Conservation (phyloP, 2,797 vertebrate species). For the Parambassis ranga region DNA sequence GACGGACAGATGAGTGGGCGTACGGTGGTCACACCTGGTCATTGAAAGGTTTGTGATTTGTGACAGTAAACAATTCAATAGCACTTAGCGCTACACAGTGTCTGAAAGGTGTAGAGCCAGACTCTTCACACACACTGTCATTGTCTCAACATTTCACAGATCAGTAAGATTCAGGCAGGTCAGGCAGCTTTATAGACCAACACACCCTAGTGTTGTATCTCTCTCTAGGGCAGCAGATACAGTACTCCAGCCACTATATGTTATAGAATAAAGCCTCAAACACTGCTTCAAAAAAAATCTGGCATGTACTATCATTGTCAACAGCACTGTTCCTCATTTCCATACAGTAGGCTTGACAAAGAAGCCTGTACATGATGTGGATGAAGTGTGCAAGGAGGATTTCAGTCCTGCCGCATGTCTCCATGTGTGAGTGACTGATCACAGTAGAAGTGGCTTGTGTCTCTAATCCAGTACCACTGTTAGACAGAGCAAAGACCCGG, state of each 20-base stretch:
- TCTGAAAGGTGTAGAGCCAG: constrained; percentile 43
- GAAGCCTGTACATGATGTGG: constrained; percentile 49
- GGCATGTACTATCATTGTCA: constrained; percentile 39
- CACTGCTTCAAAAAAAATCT: background rate
- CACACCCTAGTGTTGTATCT: background rate
- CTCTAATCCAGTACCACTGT: constrained; percentile 80
- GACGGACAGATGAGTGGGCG: constrained; percentile 29
- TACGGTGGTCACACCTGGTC: constrained; percentile 44
- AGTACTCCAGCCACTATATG: background rate
- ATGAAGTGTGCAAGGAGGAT: constrained; percentile 63
- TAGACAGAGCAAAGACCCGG: constrained; percentile 75
- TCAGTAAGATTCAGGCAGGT: constrained; percentile 40
- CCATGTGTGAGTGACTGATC: constrained; percentile 74
- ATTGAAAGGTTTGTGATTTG: constrained; percentile 73
- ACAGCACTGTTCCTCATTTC: constrained; percentile 62
- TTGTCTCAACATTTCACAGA: constrained; percentile 63
- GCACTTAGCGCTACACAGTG: constrained; percentile 66
- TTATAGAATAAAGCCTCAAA: background rate
- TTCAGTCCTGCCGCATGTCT: constrained; percentile 66
- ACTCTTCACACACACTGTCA: constrained; percentile 38
- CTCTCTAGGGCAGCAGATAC: background rate
- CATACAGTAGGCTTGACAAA: constrained; percentile 67
- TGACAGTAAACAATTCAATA: constrained; percentile 78
- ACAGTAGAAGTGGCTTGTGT: constrained; percentile 75
- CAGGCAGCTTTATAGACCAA: constrained; percentile 6